Base-by-base conservation (phyloP, 1,140 invertebrate species). In the Eumeta japonica region DNA sequence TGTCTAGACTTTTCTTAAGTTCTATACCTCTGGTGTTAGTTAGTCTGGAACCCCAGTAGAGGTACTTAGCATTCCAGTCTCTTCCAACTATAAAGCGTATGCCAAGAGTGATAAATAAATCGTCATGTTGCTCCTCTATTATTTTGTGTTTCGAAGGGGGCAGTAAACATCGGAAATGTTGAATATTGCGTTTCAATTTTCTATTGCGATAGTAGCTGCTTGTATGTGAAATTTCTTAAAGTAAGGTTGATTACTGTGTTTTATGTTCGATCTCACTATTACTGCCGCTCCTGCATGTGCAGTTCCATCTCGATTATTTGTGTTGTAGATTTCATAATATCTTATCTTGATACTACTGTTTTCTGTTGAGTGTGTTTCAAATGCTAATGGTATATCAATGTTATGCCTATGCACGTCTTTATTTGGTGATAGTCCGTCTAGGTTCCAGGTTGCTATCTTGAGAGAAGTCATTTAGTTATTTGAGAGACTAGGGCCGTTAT, bases 31-130 rank as follows among this genome's bases (percentile, higher is more conserved):
- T n/a, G n/a, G n/a, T n/a, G n/a, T n/a, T n/a, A n/a, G n/a, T n/a
- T n/a, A 48, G 35, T 43, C 68, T 61, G 2, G 62, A 74, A 0
- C 62, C 66, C 70, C 65, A 75, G 18, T 45, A 36, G 9, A 39
- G 43, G 28, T 71, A 56, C 50, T 75, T 74, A n/a, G 62, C 60
- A 39, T 76, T 76, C 29, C 54, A 74, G 34, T 76, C 64, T 0
- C 66, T 65, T n/a, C 57, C 50, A n/a, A 10, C 30, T 4, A 52
- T 27, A 24, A 42, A 50, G 12, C 31, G 16, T 2, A 10, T 24
- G 10, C 51, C 51, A 2, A 50, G 15, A 11, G 29, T 43, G 4
- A 3, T 10, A n/a, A 54, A 46, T 29, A 30, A 47, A 2, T 41
- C 19, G 1, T 28, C 16, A 15, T 41, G 45, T 11, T 24, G 10